Conservation (phyloP, 1,140 invertebrate genomes). For the Drepana arcuata region DNA sequence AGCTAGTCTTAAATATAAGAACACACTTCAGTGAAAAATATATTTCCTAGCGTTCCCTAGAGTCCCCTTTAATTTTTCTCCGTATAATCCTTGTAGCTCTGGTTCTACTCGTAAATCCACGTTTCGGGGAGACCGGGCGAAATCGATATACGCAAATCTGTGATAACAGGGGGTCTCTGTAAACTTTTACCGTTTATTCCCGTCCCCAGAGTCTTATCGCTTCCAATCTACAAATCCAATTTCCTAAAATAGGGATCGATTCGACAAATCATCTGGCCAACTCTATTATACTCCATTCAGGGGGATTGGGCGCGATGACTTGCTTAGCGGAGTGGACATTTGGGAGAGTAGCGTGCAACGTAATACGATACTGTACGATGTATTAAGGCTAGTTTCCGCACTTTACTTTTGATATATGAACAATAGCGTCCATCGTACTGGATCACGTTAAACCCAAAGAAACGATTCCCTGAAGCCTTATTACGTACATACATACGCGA, state of each 20-base stretch:
- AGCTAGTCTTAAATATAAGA: too few relatives aligned
- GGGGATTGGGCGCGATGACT: slow-evolving; percentile 26
- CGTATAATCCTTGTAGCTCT: slow-evolving; percentile 8
- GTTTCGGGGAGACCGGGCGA: slow-evolving; percentile 17
- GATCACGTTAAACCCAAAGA: too few relatives aligned
- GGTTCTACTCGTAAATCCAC: slow-evolving; percentile 23
- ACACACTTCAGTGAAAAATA: too few relatives aligned
- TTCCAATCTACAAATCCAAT: slow-evolving; percentile 71
- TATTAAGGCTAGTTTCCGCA: too few relatives aligned
- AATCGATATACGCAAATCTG: slow-evolving; percentile 62
- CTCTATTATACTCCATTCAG: slow-evolving; percentile 51
- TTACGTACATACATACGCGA: too few relatives aligned
- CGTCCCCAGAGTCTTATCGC: slow-evolving; percentile 13
- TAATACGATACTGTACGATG: too few relatives aligned
- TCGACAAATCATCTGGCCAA: slow-evolving; percentile 69
- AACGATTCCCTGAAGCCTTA: too few relatives aligned
- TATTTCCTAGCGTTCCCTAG: too few relatives aligned
- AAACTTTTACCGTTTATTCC: slow-evolving; percentile 46
- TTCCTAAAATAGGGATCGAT: slow-evolving; percentile 72
- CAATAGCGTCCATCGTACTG: too few relatives aligned
- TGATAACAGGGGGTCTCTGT: slow-evolving; percentile 41
- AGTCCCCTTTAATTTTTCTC: too few relatives aligned
- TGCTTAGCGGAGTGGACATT: slow-evolving; percentile 12
- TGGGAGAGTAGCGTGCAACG: too few relatives aligned
- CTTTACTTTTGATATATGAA: too few relatives aligned